A percentile compares a stretch with the other conserved stretches of the same genome.
phyloP scores from a whole-genome alignment of 2,113 vertebrate genomes.

The Agelaius tricolor region DNA sequence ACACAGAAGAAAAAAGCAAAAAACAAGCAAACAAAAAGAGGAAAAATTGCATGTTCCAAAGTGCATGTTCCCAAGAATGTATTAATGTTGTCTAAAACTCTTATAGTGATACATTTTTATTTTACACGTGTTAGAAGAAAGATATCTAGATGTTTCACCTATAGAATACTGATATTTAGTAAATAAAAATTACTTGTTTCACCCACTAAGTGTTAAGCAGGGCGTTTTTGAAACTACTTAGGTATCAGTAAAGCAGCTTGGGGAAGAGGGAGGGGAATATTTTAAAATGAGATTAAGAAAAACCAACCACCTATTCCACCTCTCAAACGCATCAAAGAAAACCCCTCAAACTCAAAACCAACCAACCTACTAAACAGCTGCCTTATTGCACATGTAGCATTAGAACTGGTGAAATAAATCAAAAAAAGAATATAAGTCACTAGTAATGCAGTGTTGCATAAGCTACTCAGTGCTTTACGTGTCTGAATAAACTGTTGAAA shows the following conservation, averaged over 20 bases:
- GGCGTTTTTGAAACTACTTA: not conserved
- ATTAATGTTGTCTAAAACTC: not conserved
- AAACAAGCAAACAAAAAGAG: not conserved
- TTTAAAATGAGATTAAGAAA: not conserved
- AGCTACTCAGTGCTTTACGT: not conserved
- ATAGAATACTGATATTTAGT: not conserved
- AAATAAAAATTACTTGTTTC: not conserved
- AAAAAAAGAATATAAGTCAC: not conserved
- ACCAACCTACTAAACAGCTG: fast-evolving
- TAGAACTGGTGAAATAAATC: not conserved
- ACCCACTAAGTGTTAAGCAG: not conserved
- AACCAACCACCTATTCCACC: not conserved
- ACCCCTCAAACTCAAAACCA: not conserved
- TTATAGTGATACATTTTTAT: not conserved
- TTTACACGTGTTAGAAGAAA: not conserved
- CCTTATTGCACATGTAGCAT: not conserved
- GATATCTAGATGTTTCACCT: not conserved
- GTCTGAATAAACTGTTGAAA: not conserved
- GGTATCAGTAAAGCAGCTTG: not conserved
- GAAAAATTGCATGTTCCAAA: not conserved
- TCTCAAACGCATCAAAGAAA: not conserved
- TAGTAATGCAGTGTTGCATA: not conserved
- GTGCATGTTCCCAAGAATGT: fast-evolving
- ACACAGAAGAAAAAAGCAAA: not conserved
- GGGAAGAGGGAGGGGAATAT: too few relatives aligned